Evolutionary conservation across 2,888 invertebrate species (phyloP), one percentile per base, ranked within the genome.

Genomic region (Nomada ruficornis): DNA sequence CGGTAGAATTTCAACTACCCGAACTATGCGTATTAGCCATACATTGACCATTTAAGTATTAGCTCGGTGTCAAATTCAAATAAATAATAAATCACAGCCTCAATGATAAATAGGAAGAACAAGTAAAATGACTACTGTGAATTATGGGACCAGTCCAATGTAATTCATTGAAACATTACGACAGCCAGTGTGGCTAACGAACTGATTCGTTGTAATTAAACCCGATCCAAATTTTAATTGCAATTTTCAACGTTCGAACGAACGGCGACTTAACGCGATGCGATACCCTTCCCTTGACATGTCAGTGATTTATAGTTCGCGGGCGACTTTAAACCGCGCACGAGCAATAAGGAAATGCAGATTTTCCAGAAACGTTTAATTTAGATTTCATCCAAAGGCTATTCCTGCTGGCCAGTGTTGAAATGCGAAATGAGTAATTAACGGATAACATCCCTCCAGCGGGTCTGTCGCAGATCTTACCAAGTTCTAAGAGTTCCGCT

Each of bases 351-450:
- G 89, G 86, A 90, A 90, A 76, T 57, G 80, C 69, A 78, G 68
- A 77, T 84, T 80, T 92, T 92, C 92, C 91, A 91, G 91, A 89
- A 90, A 91, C 83, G 86, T 90, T 89, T 90, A 91, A 92, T 91
- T 90, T 92, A 92, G 92, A 91, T 89, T 90, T 90, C 90, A 86
- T 73, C 76, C 76, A 89, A 89, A 88, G 77, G 80, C 86, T 84
- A 87, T 91, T 90, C 89, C 87, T 77, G 77, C 86, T 80, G 83
- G 79, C 82, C 86, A 78, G 77, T 80, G 83, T 70, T 72, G 83
- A 84, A 82, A 86, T 75, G 84, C 77, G 84, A 89, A 89, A 89
- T 87, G 90, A 90, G 86, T 90, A 90, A 92, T 90, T 88, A 86
- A 80, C 86, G 79, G 68, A 71, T 83, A 78, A 71, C 71, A 77